Conservation (phyloP, 2,888 invertebrate genomes). For the Drosophila parthenogenetica region DNA sequence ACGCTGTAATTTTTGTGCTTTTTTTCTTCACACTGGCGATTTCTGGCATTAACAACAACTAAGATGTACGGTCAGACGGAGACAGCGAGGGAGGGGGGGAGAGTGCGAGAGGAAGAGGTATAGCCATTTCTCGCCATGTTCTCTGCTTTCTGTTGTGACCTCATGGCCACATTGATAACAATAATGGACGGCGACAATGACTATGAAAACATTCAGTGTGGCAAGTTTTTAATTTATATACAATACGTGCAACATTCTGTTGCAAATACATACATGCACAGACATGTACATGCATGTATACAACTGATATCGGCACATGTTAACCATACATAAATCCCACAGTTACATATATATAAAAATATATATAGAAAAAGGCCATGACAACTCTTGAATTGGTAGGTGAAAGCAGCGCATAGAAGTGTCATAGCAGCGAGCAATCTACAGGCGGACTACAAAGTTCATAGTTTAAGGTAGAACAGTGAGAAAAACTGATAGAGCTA, state of each 20-base stretch:
- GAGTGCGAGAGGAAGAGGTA: background rate
- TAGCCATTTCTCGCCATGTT: background rate
- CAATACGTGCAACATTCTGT: conserved; percentile 31
- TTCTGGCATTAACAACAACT: conserved; percentile 35
- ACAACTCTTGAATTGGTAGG: background rate
- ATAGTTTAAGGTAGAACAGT: background rate
- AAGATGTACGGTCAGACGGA: conserved; percentile 8
- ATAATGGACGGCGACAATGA: conserved; percentile 45
- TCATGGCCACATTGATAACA: conserved; percentile 54
- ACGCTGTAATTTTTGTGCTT: conserved; percentile 62
- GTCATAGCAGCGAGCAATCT: background rate
- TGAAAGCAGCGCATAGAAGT: background rate
- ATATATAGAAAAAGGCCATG: background rate
- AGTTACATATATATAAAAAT: conserved; percentile 1
- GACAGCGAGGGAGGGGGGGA: background rate
- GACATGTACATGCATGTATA: conserved; percentile 1
- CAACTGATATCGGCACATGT: conserved; percentile 2
- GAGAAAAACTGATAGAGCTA: too few relatives aligned
- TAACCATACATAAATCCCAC: conserved; percentile 5
- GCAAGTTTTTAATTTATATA: conserved; percentile 34
- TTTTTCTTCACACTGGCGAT: conserved; percentile 55
- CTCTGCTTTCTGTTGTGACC: background rate
- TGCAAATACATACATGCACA: background rate
- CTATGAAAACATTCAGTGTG: conserved; percentile 50
- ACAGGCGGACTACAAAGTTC: background rate